phyloP scores from a whole-genome alignment of 92 coral and sea anemone species.

The Zoanthus sansibaricus region DNA sequence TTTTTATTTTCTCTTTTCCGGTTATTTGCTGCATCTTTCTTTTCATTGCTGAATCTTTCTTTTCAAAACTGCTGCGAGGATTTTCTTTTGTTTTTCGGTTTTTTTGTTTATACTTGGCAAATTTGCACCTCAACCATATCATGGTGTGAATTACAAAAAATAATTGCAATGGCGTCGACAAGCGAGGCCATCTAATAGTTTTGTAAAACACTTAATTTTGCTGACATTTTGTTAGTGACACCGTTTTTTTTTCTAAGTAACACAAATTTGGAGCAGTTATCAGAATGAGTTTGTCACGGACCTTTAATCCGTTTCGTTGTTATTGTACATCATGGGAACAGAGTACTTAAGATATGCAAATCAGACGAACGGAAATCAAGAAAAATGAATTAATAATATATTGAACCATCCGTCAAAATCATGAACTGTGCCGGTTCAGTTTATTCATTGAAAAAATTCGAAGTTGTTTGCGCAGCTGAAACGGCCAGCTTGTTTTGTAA shows the following conservation, averaged over 20 bases:
- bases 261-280: neutral
- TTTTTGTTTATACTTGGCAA: neutral
- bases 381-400: constrained; percentile 30
- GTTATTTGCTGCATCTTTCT: neutral
- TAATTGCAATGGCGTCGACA: neutral
- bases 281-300: neutral
- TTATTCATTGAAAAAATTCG: neutral
- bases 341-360: neutral
- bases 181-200: neutral
- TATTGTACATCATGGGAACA: neutral
- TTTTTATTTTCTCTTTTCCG: neutral
- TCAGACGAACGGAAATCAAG: neutral
- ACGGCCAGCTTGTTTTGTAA: neutral
- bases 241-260: neutral
- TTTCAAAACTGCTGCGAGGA: neutral
- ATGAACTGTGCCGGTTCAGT: neutral
- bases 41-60: neutral
- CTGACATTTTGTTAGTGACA: too few species aligned
- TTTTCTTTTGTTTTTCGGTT: neutral
- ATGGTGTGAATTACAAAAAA: neutral
- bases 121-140: neutral
- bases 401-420: neutral
- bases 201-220: too few species aligned
- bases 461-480: neutral
- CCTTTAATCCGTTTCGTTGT: neutral